Evolutionary conservation across 2,888 invertebrate genomes (phyloP).

Genomic region (Merodon equestris): DNA sequence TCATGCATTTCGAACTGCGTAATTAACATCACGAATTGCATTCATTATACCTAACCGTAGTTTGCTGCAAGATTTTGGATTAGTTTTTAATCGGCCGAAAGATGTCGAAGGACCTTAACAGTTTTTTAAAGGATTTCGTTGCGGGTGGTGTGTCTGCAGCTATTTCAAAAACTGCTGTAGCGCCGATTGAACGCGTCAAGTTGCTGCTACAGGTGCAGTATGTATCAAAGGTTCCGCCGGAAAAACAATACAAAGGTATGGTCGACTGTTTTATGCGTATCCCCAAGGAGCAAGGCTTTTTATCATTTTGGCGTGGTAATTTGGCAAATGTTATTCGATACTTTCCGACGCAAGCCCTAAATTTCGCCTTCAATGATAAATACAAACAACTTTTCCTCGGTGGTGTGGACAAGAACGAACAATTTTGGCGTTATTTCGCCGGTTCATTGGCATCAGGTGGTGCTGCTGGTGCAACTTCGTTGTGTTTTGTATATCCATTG

Average conservation of each 20-base stretch:
- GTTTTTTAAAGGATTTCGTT: constrained; percentile 93
- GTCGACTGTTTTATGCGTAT: constrained; percentile 91
- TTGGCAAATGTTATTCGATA: constrained; percentile 96
- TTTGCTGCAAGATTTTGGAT: background rate
- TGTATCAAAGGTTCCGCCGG: constrained; percentile 91
- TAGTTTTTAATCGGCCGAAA: constrained; percentile 69
- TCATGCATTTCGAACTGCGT: background rate
- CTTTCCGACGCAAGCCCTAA: constrained; percentile 95
- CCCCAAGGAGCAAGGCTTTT: constrained; percentile 91
- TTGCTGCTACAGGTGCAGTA: constrained; percentile 96
- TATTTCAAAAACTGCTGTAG: constrained; percentile 95
- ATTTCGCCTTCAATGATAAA: constrained; percentile 97
- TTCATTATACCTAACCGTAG: too few species aligned
- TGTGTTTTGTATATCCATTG: constrained; percentile 96
- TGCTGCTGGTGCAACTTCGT: constrained; percentile 95
- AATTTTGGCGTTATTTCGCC: constrained; percentile 92
- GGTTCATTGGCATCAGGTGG: constrained; percentile 96
- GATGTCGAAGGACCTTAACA: constrained; percentile 84
- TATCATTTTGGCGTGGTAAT: constrained; percentile 95
- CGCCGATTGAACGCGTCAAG: constrained; percentile 97
- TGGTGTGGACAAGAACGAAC: constrained; percentile 91
- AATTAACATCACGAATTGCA: too few species aligned
- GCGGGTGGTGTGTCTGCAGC: constrained; percentile 96
- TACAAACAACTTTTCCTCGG: constrained; percentile 91
- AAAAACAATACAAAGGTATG: constrained; percentile 95